Conservation (phyloP, 2,113 vertebrate species). For the Gopherus flavomarginatus region DNA sequence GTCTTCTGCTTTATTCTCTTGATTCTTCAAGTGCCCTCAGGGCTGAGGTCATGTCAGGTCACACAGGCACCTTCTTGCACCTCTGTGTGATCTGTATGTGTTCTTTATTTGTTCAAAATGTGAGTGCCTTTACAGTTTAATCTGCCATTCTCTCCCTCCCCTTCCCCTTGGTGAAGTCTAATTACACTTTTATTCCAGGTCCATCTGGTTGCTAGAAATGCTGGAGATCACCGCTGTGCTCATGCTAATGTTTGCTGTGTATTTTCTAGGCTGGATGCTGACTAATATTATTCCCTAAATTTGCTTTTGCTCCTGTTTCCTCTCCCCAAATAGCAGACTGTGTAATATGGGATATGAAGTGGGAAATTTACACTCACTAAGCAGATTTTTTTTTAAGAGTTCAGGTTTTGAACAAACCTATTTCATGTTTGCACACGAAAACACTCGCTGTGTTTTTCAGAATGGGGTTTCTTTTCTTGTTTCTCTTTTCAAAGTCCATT, state of each 20-base stretch:
- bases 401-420: neutral
- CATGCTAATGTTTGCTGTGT: conserved; percentile 66
- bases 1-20: conserved; percentile 38
- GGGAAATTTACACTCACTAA: neutral
- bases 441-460: conserved; percentile 10
- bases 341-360: neutral
- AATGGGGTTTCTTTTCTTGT: conserved; percentile 26
- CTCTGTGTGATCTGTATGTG: conserved; percentile 45
- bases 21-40: conserved; percentile 25
- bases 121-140: conserved; percentile 50
- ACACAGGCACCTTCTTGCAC: conserved; percentile 40
- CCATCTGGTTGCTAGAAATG: conserved; percentile 67
- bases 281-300: conserved; percentile 62
- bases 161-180: conserved; percentile 50
- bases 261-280: conserved; percentile 74
- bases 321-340: conserved; percentile 57
- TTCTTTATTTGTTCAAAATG: conserved; percentile 58
- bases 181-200: conserved; percentile 81
- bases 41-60: neutral
- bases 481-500: neutral
- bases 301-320: conserved; percentile 69
- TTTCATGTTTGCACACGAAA: conserved; percentile 30
- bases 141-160: conserved; percentile 64
- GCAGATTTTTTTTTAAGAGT: conserved; percentile 1
- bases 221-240: conserved; percentile 58